phyloP scores from a whole-genome alignment of 2,888 invertebrate genomes.

The Monochamus alternatus region DNA sequence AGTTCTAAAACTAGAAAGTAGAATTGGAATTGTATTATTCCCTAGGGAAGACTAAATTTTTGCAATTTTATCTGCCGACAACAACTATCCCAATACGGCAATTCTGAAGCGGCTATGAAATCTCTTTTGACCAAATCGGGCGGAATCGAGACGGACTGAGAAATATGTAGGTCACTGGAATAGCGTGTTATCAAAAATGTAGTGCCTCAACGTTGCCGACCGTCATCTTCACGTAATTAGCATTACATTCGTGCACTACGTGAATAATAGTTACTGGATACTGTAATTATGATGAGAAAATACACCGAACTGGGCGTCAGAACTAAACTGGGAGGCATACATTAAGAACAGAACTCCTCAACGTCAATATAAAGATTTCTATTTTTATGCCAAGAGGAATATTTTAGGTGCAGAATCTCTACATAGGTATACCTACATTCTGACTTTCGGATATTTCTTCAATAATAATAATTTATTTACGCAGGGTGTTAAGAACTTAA shows the following conservation, averaged over 20 bases:
- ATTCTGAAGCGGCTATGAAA: slow-evolving; percentile 54
- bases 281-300: slow-evolving; percentile 41
- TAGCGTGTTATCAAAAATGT: slow-evolving; percentile 55
- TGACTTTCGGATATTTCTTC: no score
- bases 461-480: no score
- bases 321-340: slow-evolving; percentile 28
- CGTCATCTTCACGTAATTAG: slow-evolving; percentile 37
- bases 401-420: no score
- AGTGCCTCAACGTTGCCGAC: slow-evolving; percentile 24
- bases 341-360: no score
- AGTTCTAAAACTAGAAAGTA: not conserved
- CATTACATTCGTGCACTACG: slow-evolving; percentile 35
- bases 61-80: slow-evolving; percentile 35
- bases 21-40: not conserved
- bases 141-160: slow-evolving; percentile 49
- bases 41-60: slow-evolving; percentile 21
- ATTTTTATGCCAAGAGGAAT: no score
- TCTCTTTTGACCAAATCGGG: slow-evolving; percentile 59
- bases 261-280: slow-evolving; percentile 42
- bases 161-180: slow-evolving; percentile 56
- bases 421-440: no score
- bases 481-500: no score
- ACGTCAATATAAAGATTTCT: no score
- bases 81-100: slow-evolving; percentile 56
- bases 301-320: slow-evolving; percentile 4